Percentiles rank a stretch among this genome's conserved stretches.
Conservation (phyloP, 1,140 invertebrate genomes). For the Ptiloglossa arizonensis region DNA sequence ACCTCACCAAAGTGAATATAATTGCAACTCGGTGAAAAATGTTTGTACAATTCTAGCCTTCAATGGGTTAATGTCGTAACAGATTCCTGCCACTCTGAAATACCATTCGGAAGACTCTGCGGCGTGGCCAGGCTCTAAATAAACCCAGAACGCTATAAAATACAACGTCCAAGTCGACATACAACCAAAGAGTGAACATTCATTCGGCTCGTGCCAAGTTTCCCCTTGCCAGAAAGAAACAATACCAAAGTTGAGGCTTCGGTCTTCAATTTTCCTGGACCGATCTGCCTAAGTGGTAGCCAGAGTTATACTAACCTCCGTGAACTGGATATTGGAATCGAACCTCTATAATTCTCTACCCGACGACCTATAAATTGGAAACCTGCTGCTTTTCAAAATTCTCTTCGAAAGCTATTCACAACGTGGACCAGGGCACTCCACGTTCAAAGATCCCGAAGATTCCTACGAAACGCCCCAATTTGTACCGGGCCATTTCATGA, state of each 20-base stretch:
- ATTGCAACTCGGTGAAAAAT: neutral
- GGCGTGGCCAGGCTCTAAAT: conserved; percentile 36
- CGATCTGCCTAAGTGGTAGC: neutral
- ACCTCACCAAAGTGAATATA: too few relatives aligned
- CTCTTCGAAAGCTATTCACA: too few relatives aligned
- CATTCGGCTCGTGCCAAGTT: conserved; percentile 35
- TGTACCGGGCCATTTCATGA: too few relatives aligned
- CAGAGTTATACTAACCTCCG: neutral
- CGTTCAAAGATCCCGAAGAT: too few relatives aligned
- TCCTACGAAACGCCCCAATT: too few relatives aligned
- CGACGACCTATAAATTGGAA: too few relatives aligned
- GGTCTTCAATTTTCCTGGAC: conserved; percentile 7
- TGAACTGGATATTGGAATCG: neutral
- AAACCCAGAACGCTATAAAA: conserved; percentile 44
- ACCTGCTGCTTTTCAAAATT: too few relatives aligned
- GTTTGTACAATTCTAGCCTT: conserved; percentile 15
- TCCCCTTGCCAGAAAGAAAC: conserved; percentile 22
- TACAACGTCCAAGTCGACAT: conserved; percentile 37
- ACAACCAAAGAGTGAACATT: conserved; percentile 46
- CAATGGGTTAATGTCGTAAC: conserved; percentile 26
- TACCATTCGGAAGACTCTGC: conserved; percentile 29
- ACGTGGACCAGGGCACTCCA: too few relatives aligned
- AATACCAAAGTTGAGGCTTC: conserved; percentile 12
- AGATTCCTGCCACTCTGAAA: conserved; percentile 36
- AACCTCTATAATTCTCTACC: neutral